phyloP scores from a whole-genome alignment of 2,797 vertebrate genomes.

The Meda fulgida region DNA sequence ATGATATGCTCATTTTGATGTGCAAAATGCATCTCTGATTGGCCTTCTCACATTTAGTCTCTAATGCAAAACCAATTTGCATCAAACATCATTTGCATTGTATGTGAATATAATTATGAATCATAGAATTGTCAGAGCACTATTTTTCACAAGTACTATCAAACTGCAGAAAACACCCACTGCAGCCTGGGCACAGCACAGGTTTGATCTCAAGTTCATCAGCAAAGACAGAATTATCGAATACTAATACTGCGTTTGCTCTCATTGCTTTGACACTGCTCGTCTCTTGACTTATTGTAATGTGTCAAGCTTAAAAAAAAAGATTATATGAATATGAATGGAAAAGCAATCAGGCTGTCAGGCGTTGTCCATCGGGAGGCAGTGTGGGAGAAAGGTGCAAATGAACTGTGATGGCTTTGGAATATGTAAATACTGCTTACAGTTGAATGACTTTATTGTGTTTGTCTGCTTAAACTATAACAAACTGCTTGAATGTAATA shows the following conservation, averaged over 20 bases:
- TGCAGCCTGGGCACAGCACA: not conserved
- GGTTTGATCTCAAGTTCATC: constrained; percentile 35
- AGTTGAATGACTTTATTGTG: constrained; percentile 41
- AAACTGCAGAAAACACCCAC: constrained; percentile 31
- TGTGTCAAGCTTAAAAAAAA: constrained; percentile 31
- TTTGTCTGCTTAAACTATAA: constrained; percentile 40
- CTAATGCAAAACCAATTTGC: constrained; percentile 50
- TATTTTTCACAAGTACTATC: constrained; percentile 39
- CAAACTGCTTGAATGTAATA: constrained; percentile 34
- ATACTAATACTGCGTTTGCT: constrained; percentile 37
- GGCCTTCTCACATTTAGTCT: constrained; percentile 42
- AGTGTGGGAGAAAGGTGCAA: constrained; percentile 55
- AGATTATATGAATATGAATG: constrained; percentile 63
- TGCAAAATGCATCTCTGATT: constrained; percentile 50
- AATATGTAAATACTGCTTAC: constrained; percentile 46
- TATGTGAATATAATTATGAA: constrained; percentile 44
- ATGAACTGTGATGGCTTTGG: constrained; percentile 56
- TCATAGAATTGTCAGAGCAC: constrained; percentile 40
- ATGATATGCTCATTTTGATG: constrained; percentile 42
- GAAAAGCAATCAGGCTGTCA: constrained; percentile 55
- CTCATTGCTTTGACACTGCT: constrained; percentile 27
- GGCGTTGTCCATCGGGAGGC: constrained; percentile 52
- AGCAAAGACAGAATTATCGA: constrained; percentile 24
- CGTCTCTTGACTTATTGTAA: constrained; percentile 53
- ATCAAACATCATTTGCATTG: constrained; percentile 51